phyloP scores from a whole-genome alignment of 2,113 vertebrate genomes.

The Sapajus apella region DNA sequence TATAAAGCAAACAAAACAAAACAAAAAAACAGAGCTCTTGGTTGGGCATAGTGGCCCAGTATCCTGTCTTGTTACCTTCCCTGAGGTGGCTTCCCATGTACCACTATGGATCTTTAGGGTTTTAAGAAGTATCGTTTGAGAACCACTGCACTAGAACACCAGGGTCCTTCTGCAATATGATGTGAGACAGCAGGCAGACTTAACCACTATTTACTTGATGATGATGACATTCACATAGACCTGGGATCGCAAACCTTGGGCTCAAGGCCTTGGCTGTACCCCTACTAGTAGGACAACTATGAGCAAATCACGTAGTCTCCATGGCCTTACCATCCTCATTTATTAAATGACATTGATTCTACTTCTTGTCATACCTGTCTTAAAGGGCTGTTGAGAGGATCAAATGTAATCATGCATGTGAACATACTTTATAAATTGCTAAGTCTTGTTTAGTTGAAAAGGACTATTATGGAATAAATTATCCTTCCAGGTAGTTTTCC shows the following conservation, averaged over 20 bases:
- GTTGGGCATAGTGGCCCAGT: neutral
- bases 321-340: neutral
- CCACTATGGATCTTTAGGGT: neutral
- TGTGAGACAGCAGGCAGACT: neutral
- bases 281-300: neutral
- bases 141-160: neutral
- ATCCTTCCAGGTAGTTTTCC: constrained; percentile 31
- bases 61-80: neutral
- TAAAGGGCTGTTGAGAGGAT: neutral
- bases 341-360: neutral
- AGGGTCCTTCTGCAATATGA: neutral
- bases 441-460: constrained; percentile 20
- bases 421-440: neutral
- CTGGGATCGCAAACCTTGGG: neutral
- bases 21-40: neutral
- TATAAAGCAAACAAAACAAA: no score
- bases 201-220: neutral
- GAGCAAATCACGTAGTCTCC: neutral
- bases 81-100: neutral
- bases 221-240: neutral
- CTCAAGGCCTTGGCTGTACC: neutral
- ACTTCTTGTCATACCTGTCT: constrained; percentile 33
- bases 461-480: constrained; percentile 36
- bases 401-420: constrained; percentile 34
- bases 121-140: neutral